phyloP scores from a whole-genome alignment of 2,113 vertebrate genomes.

The Oreochromis niloticus region DNA sequence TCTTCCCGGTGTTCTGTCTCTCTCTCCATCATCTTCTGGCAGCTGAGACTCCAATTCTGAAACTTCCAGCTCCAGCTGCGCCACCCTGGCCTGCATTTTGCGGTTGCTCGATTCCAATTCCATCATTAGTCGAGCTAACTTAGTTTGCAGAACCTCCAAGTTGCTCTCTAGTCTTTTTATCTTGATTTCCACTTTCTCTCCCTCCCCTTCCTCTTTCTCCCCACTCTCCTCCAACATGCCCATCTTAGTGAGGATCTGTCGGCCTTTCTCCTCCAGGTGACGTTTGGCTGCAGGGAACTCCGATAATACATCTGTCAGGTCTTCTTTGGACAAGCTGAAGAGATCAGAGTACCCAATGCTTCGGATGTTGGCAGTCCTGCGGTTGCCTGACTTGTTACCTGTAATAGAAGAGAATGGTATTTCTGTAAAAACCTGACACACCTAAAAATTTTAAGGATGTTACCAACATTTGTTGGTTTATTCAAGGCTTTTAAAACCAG shows the following conservation, averaged over 20 bases:
- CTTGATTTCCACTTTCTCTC: slow-evolving; percentile 61
- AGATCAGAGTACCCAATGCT: slow-evolving; percentile 91
- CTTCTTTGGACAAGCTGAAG: slow-evolving; percentile 90
- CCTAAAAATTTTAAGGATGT: background rate
- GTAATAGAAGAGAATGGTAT: background rate
- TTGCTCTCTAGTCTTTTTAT: slow-evolving; percentile 66
- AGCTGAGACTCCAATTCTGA: slow-evolving; percentile 30
- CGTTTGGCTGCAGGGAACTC: slow-evolving; percentile 84
- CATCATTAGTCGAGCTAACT: slow-evolving; percentile 81
- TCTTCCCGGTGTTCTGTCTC: background rate
- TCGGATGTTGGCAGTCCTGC: slow-evolving; percentile 89
- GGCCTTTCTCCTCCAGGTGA: slow-evolving; percentile 85
- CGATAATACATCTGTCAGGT: slow-evolving; percentile 78
- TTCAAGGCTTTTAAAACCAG: background rate
- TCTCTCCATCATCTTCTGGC: background rate
- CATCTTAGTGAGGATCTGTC: slow-evolving; percentile 85
- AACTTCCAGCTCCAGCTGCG: slow-evolving; percentile 73
- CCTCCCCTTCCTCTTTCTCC: slow-evolving; percentile 40
- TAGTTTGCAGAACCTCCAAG: slow-evolving; percentile 80
- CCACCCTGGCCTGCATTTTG: slow-evolving; percentile 77
- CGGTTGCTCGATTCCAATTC: slow-evolving; percentile 80
- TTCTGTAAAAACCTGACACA: background rate
- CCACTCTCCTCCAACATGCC: slow-evolving; percentile 75
- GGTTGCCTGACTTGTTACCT: slow-evolving; percentile 90
- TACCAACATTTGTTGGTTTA: background rate